phyloP scores from a whole-genome alignment of 2,113 vertebrate genomes.

The Mugil cephalus region DNA sequence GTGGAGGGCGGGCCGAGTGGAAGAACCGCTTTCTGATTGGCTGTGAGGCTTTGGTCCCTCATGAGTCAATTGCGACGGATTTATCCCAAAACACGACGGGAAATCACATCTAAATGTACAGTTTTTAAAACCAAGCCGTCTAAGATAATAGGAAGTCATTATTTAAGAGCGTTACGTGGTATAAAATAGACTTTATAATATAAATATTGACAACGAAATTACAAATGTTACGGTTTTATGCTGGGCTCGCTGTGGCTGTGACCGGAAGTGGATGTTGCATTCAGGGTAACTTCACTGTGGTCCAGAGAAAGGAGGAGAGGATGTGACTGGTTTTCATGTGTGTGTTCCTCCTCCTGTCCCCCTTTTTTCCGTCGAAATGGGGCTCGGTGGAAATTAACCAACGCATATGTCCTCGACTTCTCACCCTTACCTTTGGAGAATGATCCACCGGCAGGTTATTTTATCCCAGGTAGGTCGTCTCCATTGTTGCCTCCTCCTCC shows the following conservation, averaged over 20 bases:
- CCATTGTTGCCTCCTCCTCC: slow-evolving; percentile 50
- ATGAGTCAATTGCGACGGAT: neutral
- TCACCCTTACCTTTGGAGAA: slow-evolving; percentile 62
- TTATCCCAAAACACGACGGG: neutral
- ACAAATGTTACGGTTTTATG: neutral
- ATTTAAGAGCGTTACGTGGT: too few relatives aligned
- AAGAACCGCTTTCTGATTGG: slow-evolving; percentile 62
- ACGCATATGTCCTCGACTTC: slow-evolving; percentile 10
- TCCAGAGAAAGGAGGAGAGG: slow-evolving; percentile 60
- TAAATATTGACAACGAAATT: neutral
- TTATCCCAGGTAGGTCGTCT: slow-evolving; percentile 79
- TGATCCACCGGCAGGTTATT: slow-evolving; percentile 82
- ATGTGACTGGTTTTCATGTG: slow-evolving; percentile 61
- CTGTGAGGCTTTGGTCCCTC: slow-evolving; percentile 59
- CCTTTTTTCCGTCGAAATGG: slow-evolving; percentile 51
- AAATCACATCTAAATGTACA: neutral
- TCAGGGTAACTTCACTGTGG: slow-evolving; percentile 18
- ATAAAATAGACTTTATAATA: accelerated
- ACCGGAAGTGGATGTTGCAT: neutral
- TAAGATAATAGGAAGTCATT: too few relatives aligned
- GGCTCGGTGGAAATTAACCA: slow-evolving; percentile 46
- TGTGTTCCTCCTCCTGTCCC: slow-evolving; percentile 16
- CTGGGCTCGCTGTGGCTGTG: accelerated
- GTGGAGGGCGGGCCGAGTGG: slow-evolving; percentile 24
- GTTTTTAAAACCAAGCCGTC: too few relatives aligned